Evolutionary conservation across 2,888 invertebrate species (phyloP).

Genomic region (Drosophila anomalata): DNA sequence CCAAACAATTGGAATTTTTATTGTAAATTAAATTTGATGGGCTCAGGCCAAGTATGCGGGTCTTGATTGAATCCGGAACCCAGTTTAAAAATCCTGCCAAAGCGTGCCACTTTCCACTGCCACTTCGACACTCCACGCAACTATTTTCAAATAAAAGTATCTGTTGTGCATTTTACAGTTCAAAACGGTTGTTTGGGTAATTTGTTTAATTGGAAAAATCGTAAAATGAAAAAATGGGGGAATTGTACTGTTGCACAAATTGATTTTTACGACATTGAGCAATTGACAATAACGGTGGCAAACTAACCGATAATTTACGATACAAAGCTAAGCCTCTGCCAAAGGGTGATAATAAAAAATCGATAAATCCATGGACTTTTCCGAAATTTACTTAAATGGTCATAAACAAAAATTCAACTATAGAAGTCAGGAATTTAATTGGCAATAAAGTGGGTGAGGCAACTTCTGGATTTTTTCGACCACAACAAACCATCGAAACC

Average conservation of each 20-base stretch:
- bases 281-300: constrained; percentile 70
- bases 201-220: constrained; percentile 80
- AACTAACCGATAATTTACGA: constrained; percentile 65
- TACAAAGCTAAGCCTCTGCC: constrained; percentile 50
- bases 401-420: constrained; percentile 26
- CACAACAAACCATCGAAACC: constrained; percentile 28
- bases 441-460: constrained; percentile 10
- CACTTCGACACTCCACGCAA: constrained; percentile 17
- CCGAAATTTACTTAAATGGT: constrained; percentile 28
- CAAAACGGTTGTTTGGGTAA: constrained; percentile 59
- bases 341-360: constrained; percentile 22
- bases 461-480: constrained; percentile 7
- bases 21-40: constrained; percentile 64
- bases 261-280: constrained; percentile 70
- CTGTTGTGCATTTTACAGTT: constrained; percentile 51
- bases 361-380: constrained; percentile 13
- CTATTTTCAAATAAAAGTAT: constrained; percentile 39
- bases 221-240: constrained; percentile 37
- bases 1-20: constrained; percentile 62
- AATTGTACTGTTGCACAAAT: constrained; percentile 55
- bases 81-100: constrained; percentile 26
- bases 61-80: constrained; percentile 31
- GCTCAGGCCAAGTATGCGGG: constrained; percentile 34
- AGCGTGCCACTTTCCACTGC: constrained; percentile 50
- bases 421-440: constrained; percentile 5